phyloP scores from a whole-genome alignment of 92 coral and sea anemone species.

The Porites rus region DNA sequence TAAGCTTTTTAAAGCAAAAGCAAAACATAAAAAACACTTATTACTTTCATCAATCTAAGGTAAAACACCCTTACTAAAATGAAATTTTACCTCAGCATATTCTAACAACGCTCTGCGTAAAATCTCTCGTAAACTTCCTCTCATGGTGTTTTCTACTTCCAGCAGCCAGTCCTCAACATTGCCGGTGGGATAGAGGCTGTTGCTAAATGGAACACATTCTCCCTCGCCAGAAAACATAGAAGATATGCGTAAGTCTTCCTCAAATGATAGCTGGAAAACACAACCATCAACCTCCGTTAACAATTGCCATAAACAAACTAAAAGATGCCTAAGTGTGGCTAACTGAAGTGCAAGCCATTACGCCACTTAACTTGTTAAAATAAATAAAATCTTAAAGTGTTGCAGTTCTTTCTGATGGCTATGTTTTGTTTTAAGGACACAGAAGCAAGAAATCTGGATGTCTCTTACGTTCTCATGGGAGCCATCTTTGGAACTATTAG shows the following conservation, averaged over 20 bases:
- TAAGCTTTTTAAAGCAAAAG: too few species aligned
- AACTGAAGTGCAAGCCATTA: too few species aligned
- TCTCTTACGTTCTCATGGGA: too few species aligned
- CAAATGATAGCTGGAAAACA: conserved; percentile 81
- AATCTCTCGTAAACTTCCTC: conserved; percentile 87
- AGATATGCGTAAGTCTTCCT: conserved; percentile 96
- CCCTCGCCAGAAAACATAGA: conserved; percentile 99
- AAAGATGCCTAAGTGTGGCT: background rate
- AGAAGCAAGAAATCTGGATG: too few species aligned
- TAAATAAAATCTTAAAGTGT: too few species aligned
- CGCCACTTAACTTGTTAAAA: too few species aligned
- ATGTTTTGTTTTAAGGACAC: too few species aligned
- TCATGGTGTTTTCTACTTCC: conserved; percentile 97
- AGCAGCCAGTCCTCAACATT: conserved; percentile 99
- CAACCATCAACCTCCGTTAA: background rate
- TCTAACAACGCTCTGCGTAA: conserved; percentile 81
- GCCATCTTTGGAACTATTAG: background rate
- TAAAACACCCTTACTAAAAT: background rate
- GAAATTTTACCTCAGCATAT: conserved; percentile 69
- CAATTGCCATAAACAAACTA: background rate
- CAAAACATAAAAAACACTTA: too few species aligned
- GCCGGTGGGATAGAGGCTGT: conserved; percentile 90
- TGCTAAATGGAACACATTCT: conserved; percentile 93
- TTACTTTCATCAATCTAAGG: too few species aligned
- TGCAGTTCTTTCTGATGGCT: too few species aligned